Evolutionary conservation across 2,113 vertebrate species (phyloP).

Genomic region (Bambusicola thoracicus): DNA sequence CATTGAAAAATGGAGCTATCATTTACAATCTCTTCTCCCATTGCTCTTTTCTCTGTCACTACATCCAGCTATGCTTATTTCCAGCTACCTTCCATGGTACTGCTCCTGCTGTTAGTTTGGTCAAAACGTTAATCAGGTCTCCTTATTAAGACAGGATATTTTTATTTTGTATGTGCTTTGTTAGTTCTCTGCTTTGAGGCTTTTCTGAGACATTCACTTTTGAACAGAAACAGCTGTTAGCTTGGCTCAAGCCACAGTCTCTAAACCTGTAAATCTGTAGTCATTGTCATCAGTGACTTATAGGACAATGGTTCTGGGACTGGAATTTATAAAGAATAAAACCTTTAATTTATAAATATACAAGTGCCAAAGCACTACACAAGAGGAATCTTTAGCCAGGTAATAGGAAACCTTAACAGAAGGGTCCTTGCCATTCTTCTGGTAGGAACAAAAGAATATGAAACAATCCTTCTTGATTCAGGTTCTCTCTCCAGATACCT

Average conservation of each 20-base stretch:
- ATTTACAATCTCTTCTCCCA: background rate
- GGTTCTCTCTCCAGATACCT: background rate
- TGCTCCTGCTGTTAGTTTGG: background rate
- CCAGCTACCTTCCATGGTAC: background rate
- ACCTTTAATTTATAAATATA: background rate
- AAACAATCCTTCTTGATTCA: background rate
- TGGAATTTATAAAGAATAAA: background rate
- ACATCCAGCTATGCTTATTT: background rate
- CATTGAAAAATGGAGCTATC: background rate
- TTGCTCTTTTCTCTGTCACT: background rate
- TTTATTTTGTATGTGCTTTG: background rate
- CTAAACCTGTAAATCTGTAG: background rate
- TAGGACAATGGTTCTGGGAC: background rate
- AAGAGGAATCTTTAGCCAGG: background rate
- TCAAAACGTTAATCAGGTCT: background rate
- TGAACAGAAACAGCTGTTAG: background rate
- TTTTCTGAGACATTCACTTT: background rate
- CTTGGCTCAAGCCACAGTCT: background rate
- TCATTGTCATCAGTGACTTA: background rate
- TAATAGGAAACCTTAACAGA: background rate
- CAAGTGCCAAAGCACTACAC: background rate
- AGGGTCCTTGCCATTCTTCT: background rate
- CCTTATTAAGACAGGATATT: rapidly evolving
- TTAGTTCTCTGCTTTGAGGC: background rate
- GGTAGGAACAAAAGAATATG: background rate